Evolutionary conservation across 2,888 invertebrate species (phyloP).

Genomic region (Drosophila dives): DNA sequence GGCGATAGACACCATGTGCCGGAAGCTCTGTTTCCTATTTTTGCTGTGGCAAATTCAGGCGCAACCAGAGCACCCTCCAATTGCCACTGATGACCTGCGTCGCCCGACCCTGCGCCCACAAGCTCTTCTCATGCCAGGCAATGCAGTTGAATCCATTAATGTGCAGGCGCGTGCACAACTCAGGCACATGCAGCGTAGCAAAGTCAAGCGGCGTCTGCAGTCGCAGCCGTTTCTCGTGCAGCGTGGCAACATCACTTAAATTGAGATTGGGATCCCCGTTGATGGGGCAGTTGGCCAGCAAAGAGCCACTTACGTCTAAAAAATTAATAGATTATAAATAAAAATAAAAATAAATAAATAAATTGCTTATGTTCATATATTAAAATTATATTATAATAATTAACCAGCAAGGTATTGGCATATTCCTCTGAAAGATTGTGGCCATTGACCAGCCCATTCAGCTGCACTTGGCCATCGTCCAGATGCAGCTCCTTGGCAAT

Average conservation of each 20-base stretch:
- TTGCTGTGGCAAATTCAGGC: constrained; percentile 42
- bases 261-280: too few relatives aligned
- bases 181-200: too few relatives aligned
- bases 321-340: too few relatives aligned
- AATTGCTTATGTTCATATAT: background rate
- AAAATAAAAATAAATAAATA: background rate
- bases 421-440: constrained; percentile 85
- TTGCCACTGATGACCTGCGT: constrained; percentile 85
- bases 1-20: constrained; percentile 41
- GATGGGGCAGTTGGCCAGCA: constrained; percentile 79
- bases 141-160: too few relatives aligned
- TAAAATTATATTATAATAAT: too few relatives aligned
- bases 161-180: too few relatives aligned
- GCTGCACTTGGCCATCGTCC: constrained; percentile 56
- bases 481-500: constrained; percentile 83
- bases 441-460: constrained; percentile 84
- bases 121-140: too few relatives aligned
- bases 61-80: constrained; percentile 84
- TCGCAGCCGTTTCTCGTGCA: too few relatives aligned
- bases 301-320: constrained; percentile 79
- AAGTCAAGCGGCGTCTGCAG: too few relatives aligned
- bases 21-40: background rate
- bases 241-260: too few relatives aligned
- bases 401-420: constrained; percentile 86
- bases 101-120: too few relatives aligned